Conservation (phyloP, 2,113 vertebrate genomes). For the Nothoprocta perdicaria region DNA sequence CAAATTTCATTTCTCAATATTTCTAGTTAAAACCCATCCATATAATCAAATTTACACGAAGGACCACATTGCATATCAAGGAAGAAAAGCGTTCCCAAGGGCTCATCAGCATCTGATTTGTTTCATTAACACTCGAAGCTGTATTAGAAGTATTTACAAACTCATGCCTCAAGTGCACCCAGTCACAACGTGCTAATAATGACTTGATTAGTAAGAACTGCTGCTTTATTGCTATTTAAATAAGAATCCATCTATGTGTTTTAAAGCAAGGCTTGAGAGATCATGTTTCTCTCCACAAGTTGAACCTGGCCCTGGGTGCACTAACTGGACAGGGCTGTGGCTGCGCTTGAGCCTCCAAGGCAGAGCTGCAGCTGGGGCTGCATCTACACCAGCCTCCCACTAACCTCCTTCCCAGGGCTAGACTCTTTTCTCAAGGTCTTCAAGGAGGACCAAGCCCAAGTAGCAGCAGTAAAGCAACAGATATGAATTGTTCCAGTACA, state of each 20-base stretch:
- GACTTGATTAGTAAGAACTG: not conserved
- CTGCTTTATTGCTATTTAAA: not conserved
- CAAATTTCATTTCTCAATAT: not conserved
- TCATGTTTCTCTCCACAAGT: not conserved
- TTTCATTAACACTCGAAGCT: not conserved
- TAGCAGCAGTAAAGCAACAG: not conserved
- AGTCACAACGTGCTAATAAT: not conserved
- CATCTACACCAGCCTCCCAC: not conserved
- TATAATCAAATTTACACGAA: not conserved
- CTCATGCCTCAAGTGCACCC: not conserved
- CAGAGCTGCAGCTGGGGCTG: not conserved
- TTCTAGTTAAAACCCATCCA: not conserved
- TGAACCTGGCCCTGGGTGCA: not conserved
- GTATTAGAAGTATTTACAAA: not conserved
- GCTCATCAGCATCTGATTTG: not conserved
- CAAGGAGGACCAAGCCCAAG: not conserved
- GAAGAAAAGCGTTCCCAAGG: not conserved
- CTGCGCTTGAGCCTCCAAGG: fast-evolving
- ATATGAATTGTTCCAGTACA: not conserved
- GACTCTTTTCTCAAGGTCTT: not conserved
- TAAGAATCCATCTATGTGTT: not conserved
- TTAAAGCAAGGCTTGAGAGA: not conserved
- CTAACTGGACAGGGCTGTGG: not conserved
- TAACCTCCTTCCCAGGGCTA: not conserved
- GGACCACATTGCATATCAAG: not conserved